Conservation (phyloP, 2,797 vertebrate genomes). For the Poecilia velifera region DNA sequence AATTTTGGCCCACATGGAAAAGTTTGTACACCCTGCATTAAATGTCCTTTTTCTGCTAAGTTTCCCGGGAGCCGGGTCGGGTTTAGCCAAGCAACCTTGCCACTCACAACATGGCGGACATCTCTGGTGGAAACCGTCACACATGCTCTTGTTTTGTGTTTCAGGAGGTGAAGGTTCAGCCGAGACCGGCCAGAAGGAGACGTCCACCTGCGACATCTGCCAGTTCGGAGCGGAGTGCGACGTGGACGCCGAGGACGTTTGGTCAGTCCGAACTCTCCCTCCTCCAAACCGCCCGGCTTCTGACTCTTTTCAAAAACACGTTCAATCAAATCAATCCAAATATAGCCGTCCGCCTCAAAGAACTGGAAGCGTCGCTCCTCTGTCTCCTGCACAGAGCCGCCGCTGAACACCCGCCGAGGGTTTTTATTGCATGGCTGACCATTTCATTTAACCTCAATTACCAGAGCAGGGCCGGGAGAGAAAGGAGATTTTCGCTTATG, state of each 20-base stretch:
- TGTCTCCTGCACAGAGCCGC: slow-evolving; percentile 37
- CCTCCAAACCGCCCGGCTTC: too few relatives aligned
- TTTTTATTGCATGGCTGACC: slow-evolving; percentile 71
- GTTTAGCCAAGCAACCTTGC: neutral
- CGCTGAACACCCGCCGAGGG: slow-evolving; percentile 56
- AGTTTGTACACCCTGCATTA: too few relatives aligned
- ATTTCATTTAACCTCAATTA: slow-evolving; percentile 80
- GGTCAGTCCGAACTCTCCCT: slow-evolving; percentile 80
- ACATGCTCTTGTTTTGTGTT: slow-evolving; percentile 31
- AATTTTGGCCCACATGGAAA: too few relatives aligned
- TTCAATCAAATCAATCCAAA: slow-evolving; percentile 2
- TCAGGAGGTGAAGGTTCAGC: slow-evolving; percentile 95
- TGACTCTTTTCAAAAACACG: neutral
- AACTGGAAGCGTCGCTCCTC: slow-evolving; percentile 36
- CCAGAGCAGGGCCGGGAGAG: slow-evolving; percentile 57
- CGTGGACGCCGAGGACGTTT: slow-evolving; percentile 98
- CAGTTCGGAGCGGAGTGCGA: slow-evolving; percentile 99
- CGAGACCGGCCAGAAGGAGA: slow-evolving; percentile 95
- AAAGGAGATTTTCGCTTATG: slow-evolving; percentile 71
- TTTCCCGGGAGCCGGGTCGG: too few relatives aligned
- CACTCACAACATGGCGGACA: neutral
- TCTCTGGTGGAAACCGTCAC: neutral
- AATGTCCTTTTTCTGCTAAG: too few relatives aligned
- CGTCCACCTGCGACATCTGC: slow-evolving; percentile 98
- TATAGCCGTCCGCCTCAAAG: slow-evolving; percentile 15